Conservation (phyloP, 2,888 invertebrate genomes). For the Campoletis raptor region DNA sequence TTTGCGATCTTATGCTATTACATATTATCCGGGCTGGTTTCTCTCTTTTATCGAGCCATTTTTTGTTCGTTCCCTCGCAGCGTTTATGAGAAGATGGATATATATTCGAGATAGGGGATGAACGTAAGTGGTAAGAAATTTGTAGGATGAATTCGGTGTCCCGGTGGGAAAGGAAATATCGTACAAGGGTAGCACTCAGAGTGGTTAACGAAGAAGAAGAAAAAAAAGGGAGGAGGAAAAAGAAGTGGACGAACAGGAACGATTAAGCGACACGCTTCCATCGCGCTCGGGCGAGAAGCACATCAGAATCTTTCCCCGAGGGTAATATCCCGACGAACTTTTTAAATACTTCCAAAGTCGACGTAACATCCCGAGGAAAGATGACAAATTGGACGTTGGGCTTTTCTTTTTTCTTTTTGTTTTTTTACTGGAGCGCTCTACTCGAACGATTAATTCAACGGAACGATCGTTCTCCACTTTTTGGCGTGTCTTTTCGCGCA, state of each 20-base stretch:
- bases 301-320: conserved; percentile 55
- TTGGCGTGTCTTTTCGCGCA: conserved; percentile 12
- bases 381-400: conserved; percentile 83
- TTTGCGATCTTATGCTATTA: conserved; percentile 23
- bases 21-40: conserved; percentile 4
- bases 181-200: conserved; percentile 56
- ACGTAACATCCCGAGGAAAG: conserved; percentile 72
- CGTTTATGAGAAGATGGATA: conserved; percentile 30
- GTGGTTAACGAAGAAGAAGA: conserved; percentile 58
- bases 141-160: conserved; percentile 60
- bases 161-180: conserved; percentile 47
- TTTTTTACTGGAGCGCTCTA: conserved; percentile 23
- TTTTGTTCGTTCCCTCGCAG: conserved; percentile 1
- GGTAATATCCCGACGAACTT: conserved; percentile 77
- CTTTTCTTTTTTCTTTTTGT: conserved; percentile 41
- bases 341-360: conserved; percentile 84
- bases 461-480: conserved; percentile 64
- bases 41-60: not conserved
- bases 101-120: conserved; percentile 28
- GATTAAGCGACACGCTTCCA: conserved; percentile 69
- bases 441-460: conserved; percentile 67
- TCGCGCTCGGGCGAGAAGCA: conserved; percentile 44
- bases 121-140: conserved; percentile 55
- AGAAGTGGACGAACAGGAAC: conserved; percentile 58
- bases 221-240: conserved; percentile 19